Conservation (phyloP, 1,140 invertebrate genomes). For the Akabosia matsudoensis region DNA sequence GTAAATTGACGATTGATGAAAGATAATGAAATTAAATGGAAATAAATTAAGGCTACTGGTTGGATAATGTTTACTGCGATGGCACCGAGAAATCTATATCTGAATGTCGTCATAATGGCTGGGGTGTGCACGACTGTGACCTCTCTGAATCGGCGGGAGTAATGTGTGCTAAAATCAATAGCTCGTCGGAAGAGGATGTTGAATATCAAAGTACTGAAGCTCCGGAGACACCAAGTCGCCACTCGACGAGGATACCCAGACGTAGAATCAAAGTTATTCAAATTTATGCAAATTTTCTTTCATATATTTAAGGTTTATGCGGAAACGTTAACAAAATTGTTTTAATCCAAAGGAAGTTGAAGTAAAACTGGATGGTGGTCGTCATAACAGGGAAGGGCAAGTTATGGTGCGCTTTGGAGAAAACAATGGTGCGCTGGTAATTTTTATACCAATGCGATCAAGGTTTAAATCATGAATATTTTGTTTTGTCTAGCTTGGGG, state of each 20-base stretch:
- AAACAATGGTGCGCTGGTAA: too few relatives aligned
- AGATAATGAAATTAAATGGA: too few relatives aligned
- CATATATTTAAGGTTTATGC: not conserved
- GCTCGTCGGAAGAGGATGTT: not conserved
- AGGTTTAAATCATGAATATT: too few relatives aligned
- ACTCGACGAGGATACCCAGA: conserved; percentile 47
- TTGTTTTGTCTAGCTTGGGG: conserved; percentile 62
- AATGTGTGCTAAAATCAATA: conserved; percentile 56
- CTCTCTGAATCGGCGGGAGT: conserved; percentile 76
- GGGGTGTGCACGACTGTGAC: conserved; percentile 74
- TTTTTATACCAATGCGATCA: too few relatives aligned
- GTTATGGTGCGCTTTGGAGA: conserved; percentile 65
- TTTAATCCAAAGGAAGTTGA: too few relatives aligned
- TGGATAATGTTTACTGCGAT: conserved; percentile 82
- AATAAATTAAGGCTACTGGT: conserved; percentile 57
- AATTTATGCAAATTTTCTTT: not conserved
- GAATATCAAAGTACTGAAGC: not conserved
- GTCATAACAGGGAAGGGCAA: conserved; percentile 63
- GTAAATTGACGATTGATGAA: too few relatives aligned
- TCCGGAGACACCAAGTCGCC: not conserved
- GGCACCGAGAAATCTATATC: conserved; percentile 69
- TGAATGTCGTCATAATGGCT: conserved; percentile 74
- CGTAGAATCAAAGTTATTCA: conserved; percentile 37
- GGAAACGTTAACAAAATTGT: too few relatives aligned
- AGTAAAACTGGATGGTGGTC: conserved; percentile 61